Evolutionary conservation across 2,113 vertebrate species (phyloP).

Genomic region (Barnardius zonarius): DNA sequence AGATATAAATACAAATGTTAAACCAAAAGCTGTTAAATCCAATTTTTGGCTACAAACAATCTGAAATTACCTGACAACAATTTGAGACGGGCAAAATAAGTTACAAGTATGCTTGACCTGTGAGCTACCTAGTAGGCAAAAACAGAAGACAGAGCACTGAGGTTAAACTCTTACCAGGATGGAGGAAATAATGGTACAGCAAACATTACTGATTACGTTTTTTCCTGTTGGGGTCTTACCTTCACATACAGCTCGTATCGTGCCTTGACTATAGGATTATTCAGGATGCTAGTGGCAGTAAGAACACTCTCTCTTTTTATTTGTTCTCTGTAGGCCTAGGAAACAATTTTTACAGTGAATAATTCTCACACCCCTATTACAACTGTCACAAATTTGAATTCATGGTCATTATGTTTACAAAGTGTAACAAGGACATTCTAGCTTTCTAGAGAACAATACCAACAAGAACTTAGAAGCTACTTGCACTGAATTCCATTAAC

Average conservation of each 20-base stretch:
- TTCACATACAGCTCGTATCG: conserved; percentile 85
- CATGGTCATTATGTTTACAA: background rate
- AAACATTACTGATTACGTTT: background rate
- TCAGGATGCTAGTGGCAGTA: conserved; percentile 87
- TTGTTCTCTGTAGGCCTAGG: conserved; percentile 85
- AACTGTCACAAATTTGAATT: background rate
- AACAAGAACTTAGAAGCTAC: background rate
- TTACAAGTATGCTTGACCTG: background rate
- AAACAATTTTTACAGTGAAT: conserved; percentile 12
- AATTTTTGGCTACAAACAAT: background rate
- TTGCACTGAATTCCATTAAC: background rate
- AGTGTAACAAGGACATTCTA: background rate
- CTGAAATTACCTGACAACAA: background rate
- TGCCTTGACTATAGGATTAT: conserved; percentile 84
- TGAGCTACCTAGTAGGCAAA: background rate
- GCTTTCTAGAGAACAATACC: background rate
- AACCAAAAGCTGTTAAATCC: background rate
- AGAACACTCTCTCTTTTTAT: conserved; percentile 87
- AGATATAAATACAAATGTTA: background rate
- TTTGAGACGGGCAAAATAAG: background rate
- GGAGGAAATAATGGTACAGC: background rate
- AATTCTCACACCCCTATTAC: background rate
- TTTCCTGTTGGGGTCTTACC: conserved; percentile 70
- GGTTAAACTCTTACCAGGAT: background rate
- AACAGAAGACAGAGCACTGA: background rate